Evolutionary conservation across 2,888 invertebrate genomes (phyloP).

Genomic region (Lissonota sp.): DNA sequence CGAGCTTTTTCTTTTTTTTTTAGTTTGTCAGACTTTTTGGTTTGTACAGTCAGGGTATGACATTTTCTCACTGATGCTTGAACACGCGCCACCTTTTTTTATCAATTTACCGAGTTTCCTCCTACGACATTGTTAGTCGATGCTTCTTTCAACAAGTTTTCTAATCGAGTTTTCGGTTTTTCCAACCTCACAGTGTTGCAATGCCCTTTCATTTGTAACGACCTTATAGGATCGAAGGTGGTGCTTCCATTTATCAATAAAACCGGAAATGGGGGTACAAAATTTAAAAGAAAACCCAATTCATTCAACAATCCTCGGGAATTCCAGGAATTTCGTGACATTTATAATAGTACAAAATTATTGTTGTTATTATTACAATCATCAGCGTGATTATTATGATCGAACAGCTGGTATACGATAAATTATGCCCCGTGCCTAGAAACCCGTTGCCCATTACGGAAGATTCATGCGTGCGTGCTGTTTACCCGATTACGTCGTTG

Average conservation of each 20-base stretch:
- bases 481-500: slow-evolving; percentile 10
- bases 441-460: slow-evolving; percentile 42
- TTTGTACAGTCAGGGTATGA: background rate
- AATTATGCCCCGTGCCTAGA: slow-evolving; percentile 39
- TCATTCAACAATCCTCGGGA: no score
- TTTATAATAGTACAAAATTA: no score
- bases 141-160: slow-evolving; percentile 54
- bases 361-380: background rate
- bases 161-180: slow-evolving; percentile 63
- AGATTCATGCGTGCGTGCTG: slow-evolving; percentile 27
- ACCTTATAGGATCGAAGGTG: no score
- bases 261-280: no score
- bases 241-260: no score
- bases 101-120: slow-evolving; percentile 58
- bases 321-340: no score
- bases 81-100: slow-evolving; percentile 29
- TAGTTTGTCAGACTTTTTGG: background rate
- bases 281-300: no score
- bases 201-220: no score
- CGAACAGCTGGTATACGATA: slow-evolving; percentile 33
- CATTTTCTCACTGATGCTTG: slow-evolving; percentile 15
- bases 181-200: background rate
- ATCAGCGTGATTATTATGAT: slow-evolving; percentile 23
- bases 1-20: background rate
- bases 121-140: slow-evolving; percentile 38